A percentile compares a stretch with the other conserved stretches of the same genome.
Conservation (phyloP, 1,140 invertebrate genomes). For the Zaprionus capensis region DNA sequence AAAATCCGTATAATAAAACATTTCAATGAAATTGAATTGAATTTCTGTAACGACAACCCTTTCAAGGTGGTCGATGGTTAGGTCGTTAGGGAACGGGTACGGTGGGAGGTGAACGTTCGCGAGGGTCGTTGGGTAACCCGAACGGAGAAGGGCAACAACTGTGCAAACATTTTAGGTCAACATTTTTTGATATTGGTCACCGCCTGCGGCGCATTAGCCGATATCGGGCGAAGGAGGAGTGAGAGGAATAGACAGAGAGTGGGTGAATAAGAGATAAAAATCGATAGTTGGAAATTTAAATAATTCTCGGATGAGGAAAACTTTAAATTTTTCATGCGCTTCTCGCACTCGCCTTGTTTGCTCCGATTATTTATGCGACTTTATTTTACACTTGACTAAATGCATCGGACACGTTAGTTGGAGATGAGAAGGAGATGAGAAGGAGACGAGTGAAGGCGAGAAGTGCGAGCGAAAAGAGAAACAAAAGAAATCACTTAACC, state of each 20-base stretch:
- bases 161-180: conserved; percentile 58
- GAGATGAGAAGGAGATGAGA: background rate
- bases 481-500: conserved; percentile 72
- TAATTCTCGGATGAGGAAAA: conserved; percentile 17
- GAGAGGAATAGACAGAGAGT: background rate
- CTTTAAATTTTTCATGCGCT: conserved; percentile 51
- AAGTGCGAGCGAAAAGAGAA: conserved; percentile 31
- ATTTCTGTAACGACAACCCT: conserved; percentile 60
- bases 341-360: conserved; percentile 3
- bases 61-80: conserved; percentile 44
- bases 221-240: background rate
- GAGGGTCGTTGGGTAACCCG: conserved; percentile 19
- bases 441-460: background rate
- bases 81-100: background rate
- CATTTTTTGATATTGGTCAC: conserved; percentile 46
- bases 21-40: conserved; percentile 69
- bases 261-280: conserved; percentile 17
- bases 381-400: conserved; percentile 69
- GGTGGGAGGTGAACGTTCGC: too few species aligned
- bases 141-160: conserved; percentile 38
- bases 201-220: conserved; percentile 50
- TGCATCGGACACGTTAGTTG: conserved; percentile 18
- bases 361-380: conserved; percentile 60
- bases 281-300: conserved; percentile 55
- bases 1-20: conserved; percentile 67